Conservation (phyloP, 35 echinoderm and acorn worm genomes). For the Heliocidaris tuberculata region DNA sequence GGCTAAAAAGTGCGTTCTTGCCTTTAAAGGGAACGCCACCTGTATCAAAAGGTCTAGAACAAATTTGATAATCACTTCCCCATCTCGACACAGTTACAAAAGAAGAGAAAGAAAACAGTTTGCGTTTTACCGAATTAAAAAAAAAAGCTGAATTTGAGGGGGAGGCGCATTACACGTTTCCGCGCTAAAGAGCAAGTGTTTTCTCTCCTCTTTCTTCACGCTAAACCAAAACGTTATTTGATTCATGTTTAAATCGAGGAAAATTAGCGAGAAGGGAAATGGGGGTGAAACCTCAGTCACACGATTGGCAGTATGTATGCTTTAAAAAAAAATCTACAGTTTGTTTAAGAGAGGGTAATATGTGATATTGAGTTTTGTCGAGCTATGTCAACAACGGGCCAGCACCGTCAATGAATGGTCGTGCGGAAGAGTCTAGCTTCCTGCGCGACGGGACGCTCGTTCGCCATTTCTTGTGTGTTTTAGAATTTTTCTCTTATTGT, state of each 20-base stretch:
- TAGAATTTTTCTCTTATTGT: constrained; percentile 1
- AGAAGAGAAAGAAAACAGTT: constrained; percentile 30
- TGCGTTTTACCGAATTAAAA: background rate
- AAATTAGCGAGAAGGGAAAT: constrained; percentile 1
- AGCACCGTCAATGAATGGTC: background rate
- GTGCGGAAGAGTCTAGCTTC: background rate
- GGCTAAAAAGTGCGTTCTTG: constrained; percentile 1
- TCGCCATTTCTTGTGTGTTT: constrained; percentile 16
- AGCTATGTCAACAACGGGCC: constrained; percentile 12
- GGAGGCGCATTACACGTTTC: constrained; percentile 13
- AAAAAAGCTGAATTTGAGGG: constrained; percentile 18
- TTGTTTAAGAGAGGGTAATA: constrained; percentile 36
- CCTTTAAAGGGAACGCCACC: constrained; percentile 22
- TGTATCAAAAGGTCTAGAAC: constrained; percentile 32
- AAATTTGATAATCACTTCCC: constrained; percentile 44
- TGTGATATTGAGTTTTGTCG: background rate
- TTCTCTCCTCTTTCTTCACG: background rate
- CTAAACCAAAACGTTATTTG: constrained; percentile 25
- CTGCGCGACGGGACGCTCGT: constrained; percentile 26
- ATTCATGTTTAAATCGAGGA: constrained; percentile 32
- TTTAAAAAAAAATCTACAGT: constrained; percentile 17
- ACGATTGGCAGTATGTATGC: constrained; percentile 27
- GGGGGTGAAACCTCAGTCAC: background rate
- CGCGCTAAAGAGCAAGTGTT: background rate
- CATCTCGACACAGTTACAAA: constrained; percentile 25